Percentiles rank a stretch among this genome's conserved stretches.
Evolutionary conservation across 2,888 invertebrate genomes (phyloP).

Genomic region (Tachina fera): DNA sequence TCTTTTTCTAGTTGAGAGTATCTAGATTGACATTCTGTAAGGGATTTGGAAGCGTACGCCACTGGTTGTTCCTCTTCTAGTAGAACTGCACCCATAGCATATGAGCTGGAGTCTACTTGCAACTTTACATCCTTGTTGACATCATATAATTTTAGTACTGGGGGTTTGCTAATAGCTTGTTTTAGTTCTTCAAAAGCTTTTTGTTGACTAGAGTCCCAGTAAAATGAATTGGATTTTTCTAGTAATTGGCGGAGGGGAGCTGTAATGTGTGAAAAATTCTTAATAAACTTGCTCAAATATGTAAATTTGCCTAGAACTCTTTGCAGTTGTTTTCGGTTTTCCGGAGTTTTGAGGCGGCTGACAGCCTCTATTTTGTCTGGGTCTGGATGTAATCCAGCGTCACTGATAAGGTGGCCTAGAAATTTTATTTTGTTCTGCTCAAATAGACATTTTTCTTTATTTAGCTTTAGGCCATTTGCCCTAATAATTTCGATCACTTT

Average conservation of each 20-base stretch:
- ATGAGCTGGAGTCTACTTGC: slow-evolving; percentile 44
- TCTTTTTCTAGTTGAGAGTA: slow-evolving; percentile 10
- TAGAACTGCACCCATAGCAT: not conserved
- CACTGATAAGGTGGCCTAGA: slow-evolving; percentile 39
- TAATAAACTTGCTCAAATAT: slow-evolving; percentile 57
- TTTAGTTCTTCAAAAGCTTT: slow-evolving; percentile 40
- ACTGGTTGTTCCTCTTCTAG: not conserved
- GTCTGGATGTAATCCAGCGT: slow-evolving; percentile 42
- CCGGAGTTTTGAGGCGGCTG: slow-evolving; percentile 54
- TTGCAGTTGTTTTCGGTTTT: slow-evolving; percentile 66
- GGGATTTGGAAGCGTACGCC: slow-evolving; percentile 2
- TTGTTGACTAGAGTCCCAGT: slow-evolving; percentile 8
- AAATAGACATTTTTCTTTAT: not conserved
- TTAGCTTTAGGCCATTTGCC: not conserved
- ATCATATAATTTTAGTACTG: slow-evolving; percentile 25
- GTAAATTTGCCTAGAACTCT: slow-evolving; percentile 70
- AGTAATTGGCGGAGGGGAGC: slow-evolving; percentile 5
- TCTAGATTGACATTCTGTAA: slow-evolving; percentile 13
- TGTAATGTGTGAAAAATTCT: slow-evolving; percentile 27
- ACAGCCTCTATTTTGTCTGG: slow-evolving; percentile 69
- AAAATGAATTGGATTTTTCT: slow-evolving; percentile 12
- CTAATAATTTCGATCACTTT: too few species aligned
- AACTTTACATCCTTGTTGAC: slow-evolving; percentile 30
- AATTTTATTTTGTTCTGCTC: slow-evolving; percentile 49
- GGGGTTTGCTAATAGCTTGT: slow-evolving; percentile 41